phyloP scores from a whole-genome alignment of 2,113 vertebrate species.

The Microcebus ravelobensis region DNA sequence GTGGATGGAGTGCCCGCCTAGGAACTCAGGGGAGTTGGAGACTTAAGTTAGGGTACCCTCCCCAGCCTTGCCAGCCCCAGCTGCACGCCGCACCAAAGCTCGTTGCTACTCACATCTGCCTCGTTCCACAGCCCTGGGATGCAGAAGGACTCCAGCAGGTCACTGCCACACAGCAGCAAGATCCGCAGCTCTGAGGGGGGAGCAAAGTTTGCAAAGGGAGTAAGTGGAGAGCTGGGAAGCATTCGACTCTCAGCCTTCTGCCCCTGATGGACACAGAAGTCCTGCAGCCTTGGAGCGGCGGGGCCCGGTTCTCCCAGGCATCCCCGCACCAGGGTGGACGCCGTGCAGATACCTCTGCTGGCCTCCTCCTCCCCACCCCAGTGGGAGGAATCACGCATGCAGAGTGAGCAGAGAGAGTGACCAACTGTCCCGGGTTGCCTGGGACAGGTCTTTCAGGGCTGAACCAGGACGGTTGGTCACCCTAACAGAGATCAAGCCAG shows the following conservation, averaged over 20 bases:
- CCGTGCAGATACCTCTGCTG: background rate
- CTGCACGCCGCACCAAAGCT: accelerated
- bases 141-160: constrained; percentile 98
- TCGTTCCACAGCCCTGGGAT: constrained; percentile 99
- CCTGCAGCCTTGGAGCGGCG: accelerated
- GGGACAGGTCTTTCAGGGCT: background rate
- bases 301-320: background rate
- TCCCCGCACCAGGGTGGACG: accelerated
- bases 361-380: background rate
- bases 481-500: background rate
- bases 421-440: background rate
- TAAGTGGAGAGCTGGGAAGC: background rate
- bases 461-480: background rate
- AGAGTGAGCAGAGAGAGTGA: no score
- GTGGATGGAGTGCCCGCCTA: background rate
- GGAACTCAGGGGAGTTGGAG: background rate
- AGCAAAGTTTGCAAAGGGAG: constrained; percentile 30
- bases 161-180: constrained; percentile 97
- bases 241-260: background rate
- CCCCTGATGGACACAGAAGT: no score
- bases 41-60: background rate
- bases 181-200: constrained; percentile 94
- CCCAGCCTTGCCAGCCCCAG: background rate
- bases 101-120: constrained; percentile 92
- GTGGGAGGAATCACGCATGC: background rate